A percentile compares a stretch with the other conserved stretches of the same genome.
These are phyloP conservation scores for Scytalopus superciliaris DNA, from an alignment of 2,113 vertebrate genomes.

Conservation along the genomic window DNA sequence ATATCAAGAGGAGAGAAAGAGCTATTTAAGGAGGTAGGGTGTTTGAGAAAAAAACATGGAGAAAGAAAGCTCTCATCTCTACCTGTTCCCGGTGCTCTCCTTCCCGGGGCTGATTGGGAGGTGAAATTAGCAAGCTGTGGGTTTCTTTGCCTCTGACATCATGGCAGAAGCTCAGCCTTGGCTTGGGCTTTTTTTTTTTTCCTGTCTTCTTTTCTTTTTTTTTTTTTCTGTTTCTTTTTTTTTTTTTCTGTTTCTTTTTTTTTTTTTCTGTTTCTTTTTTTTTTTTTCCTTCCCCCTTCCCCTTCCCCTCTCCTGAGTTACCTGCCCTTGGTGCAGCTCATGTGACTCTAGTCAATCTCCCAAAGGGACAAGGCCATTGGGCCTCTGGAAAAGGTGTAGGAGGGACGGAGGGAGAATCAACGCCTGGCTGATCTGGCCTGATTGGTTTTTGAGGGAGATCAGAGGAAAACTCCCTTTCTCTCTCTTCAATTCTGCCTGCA, in stretches of 20 bases:
- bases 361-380: slow-evolving; percentile 70
- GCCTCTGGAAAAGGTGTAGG: slow-evolving; percentile 84
- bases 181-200: not conserved
- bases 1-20: slow-evolving; percentile 71
- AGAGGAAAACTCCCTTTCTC: slow-evolving; percentile 34
- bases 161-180: slow-evolving; percentile 79
- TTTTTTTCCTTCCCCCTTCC: not conserved
- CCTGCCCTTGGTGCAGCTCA: slow-evolving; percentile 83
- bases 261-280: not conserved
- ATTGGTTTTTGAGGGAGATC: slow-evolving; percentile 64
- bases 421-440: slow-evolving; percentile 40
- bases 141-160: slow-evolving; percentile 85
- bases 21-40: slow-evolving; percentile 44
- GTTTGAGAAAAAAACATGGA: not conserved
- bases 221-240: not conserved
- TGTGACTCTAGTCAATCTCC: slow-evolving; percentile 72
- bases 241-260: no score
- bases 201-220: not conserved
- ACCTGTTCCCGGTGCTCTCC: slow-evolving; percentile 82
- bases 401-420: slow-evolving; percentile 62
- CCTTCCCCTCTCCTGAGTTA: slow-evolving; percentile 76
- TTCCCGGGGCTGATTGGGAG: slow-evolving; percentile 78
- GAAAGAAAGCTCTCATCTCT: slow-evolving; percentile 60
- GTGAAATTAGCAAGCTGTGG: slow-evolving; percentile 77
- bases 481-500: not conserved